phyloP scores from a whole-genome alignment of 1,140 invertebrate genomes.

The Drosophila sturtevanti region DNA sequence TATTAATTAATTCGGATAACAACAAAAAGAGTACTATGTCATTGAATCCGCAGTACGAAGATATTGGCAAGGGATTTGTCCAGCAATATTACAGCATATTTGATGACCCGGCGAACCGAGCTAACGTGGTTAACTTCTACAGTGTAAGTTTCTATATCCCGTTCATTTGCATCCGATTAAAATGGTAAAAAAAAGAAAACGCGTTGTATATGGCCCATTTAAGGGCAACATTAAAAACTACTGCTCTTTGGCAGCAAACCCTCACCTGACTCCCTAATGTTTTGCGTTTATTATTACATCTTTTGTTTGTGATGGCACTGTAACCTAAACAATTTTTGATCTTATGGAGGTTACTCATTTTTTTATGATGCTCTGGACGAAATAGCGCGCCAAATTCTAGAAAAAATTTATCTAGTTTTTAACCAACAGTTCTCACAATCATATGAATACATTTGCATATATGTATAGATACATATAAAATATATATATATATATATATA shows the following conservation, averaged over 20 bases:
- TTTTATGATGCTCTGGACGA: conserved; percentile 4
- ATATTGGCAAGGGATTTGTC: conserved; percentile 95
- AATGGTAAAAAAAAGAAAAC: conserved; percentile 2
- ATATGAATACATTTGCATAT: conserved; percentile 13
- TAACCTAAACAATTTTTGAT: conserved; percentile 52
- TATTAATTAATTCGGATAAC: background rate
- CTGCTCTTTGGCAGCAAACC: too few relatives aligned
- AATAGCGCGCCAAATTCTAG: conserved; percentile 53
- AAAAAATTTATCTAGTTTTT: conserved; percentile 32
- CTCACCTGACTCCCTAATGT: background rate
- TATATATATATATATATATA: conserved; percentile 9
- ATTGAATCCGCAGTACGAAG: conserved; percentile 94
- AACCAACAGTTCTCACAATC: conserved; percentile 26
- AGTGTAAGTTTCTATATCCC: conserved; percentile 88
- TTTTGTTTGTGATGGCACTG: conserved; percentile 9
- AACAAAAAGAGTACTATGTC: conserved; percentile 85
- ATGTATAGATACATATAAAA: background rate
- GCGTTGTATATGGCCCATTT: background rate
- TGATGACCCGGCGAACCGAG: conserved; percentile 92
- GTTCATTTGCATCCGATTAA: background rate
- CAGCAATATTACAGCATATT: conserved; percentile 96
- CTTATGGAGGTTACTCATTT: background rate
- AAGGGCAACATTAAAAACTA: background rate
- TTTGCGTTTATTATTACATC: background rate
- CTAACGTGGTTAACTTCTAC: conserved; percentile 93